Conservation (phyloP, 2,888 invertebrate genomes). For the Nomada flava region DNA sequence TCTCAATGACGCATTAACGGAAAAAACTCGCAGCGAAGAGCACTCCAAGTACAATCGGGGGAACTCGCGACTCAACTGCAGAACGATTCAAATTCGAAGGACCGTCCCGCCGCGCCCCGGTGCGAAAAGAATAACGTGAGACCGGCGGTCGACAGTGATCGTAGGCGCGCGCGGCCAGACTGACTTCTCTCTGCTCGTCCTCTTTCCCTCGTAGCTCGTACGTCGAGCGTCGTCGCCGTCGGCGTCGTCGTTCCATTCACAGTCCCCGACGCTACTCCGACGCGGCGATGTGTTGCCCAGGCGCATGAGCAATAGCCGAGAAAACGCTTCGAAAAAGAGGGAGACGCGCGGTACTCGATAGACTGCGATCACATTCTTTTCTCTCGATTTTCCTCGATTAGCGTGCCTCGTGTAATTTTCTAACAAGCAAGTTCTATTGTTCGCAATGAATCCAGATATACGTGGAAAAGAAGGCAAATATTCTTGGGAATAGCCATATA, state of each 20-base stretch:
- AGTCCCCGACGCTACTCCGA: constrained; percentile 44
- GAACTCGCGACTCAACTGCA: too few relatives aligned
- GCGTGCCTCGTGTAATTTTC: too few relatives aligned
- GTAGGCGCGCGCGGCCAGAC: constrained; percentile 80
- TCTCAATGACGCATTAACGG: too few relatives aligned
- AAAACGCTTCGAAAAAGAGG: constrained; percentile 45
- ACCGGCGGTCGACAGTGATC: constrained; percentile 72
- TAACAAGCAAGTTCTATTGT: too few relatives aligned
- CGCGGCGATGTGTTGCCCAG: constrained; percentile 47
- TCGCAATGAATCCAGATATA: too few relatives aligned
- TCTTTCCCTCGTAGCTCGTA: constrained; percentile 63
- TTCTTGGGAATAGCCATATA: too few relatives aligned
- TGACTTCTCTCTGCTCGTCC: constrained; percentile 72
- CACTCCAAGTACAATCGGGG: neutral
- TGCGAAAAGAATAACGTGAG: constrained; percentile 45
- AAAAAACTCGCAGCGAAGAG: too few relatives aligned
- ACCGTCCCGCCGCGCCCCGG: constrained; percentile 51
- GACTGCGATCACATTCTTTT: too few relatives aligned
- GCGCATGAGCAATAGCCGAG: constrained; percentile 68
- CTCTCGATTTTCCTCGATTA: too few relatives aligned
- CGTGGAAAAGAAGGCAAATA: too few relatives aligned
- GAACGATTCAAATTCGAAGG: constrained; percentile 23
- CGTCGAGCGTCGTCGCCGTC: constrained; percentile 54
- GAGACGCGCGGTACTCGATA: neutral
- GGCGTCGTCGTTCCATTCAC: constrained; percentile 68